Evolutionary conservation across 1,140 invertebrate genomes (phyloP).

Genomic region (Adoxophyes honmai): DNA sequence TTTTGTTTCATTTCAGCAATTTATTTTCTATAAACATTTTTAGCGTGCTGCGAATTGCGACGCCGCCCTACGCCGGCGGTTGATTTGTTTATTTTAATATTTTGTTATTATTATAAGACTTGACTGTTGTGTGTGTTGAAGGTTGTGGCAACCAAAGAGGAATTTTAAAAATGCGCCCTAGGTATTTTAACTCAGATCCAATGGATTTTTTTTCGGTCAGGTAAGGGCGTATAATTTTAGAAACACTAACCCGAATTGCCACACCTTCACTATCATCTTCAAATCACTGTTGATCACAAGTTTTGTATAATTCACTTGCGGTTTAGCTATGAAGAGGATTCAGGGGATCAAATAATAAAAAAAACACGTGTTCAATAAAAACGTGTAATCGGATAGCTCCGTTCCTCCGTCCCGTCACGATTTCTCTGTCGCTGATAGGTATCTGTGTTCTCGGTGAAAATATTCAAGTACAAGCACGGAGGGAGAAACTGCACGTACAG

Average conservation of each 20-base stretch:
- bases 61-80: too few species aligned
- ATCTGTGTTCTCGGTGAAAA: too few species aligned
- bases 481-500: too few species aligned
- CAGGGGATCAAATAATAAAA: constrained; percentile 15
- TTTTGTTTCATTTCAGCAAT: too few species aligned
- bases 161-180: neutral
- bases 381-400: neutral
- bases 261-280: neutral
- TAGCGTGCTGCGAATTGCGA: too few species aligned
- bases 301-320: neutral
- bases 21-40: too few species aligned
- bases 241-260: neutral
- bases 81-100: too few species aligned
- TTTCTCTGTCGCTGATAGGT: too few species aligned
- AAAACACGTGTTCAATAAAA: neutral
- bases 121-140: too few species aligned
- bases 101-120: too few species aligned
- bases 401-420: too few species aligned
- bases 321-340: neutral
- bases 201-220: neutral
- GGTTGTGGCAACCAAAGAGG: neutral
- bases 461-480: too few species aligned
- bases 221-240: neutral
- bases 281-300: neutral
- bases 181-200: neutral